phyloP scores from a whole-genome alignment of 2,113 vertebrate genomes.

The Ictalurus punctatus region DNA sequence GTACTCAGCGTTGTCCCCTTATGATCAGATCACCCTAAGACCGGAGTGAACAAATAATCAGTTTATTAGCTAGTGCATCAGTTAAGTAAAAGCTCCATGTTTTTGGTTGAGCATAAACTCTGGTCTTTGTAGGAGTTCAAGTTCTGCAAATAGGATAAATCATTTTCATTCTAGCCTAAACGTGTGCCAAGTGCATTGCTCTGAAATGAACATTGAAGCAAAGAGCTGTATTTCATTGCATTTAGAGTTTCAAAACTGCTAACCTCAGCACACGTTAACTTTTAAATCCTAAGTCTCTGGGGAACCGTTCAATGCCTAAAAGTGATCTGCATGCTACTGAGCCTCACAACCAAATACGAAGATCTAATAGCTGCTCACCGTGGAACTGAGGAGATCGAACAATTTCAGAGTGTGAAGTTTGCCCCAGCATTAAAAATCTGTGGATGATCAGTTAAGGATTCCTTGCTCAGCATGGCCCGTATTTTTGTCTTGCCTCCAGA shows the following conservation, averaged over 20 bases:
- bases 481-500: conserved; percentile 32
- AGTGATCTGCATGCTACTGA: not conserved
- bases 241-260: not conserved
- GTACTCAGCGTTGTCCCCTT: not conserved
- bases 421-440: conserved; percentile 35
- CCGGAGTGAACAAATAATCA: not conserved
- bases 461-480: conserved; percentile 37
- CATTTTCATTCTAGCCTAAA: not conserved
- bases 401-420: conserved; percentile 9
- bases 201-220: not conserved
- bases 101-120: not conserved
- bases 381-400: conserved; percentile 1
- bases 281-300: not conserved
- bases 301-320: not conserved
- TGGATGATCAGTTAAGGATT: conserved; percentile 38
- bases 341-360: not conserved
- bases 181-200: not conserved
- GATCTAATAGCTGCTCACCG: not conserved
- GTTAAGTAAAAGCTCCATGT: not conserved
- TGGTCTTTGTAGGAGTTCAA: not conserved
- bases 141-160: too few relatives aligned
- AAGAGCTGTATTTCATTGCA: not conserved
- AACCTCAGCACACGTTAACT: not conserved
- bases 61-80: not conserved
- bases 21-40: not conserved